Conservation (phyloP, 2,113 vertebrate genomes). For the Mesocricetus auratus region DNA sequence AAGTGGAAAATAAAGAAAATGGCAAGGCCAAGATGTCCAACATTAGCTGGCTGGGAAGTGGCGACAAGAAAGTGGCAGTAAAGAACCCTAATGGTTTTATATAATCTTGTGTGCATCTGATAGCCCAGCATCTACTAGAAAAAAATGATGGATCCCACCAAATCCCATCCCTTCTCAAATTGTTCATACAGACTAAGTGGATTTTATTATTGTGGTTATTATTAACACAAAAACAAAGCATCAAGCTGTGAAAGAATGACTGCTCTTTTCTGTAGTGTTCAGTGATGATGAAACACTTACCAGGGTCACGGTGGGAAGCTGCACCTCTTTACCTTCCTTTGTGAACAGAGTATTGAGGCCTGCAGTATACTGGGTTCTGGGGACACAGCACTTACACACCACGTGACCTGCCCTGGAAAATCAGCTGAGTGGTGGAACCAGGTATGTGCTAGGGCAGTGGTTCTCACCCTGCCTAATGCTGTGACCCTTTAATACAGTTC, state of each 20-base stretch:
- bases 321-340: neutral
- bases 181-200: conserved; percentile 1
- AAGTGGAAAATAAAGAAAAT: conserved; percentile 1
- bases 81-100: neutral
- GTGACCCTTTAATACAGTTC: neutral
- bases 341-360: neutral
- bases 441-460: neutral
- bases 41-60: neutral
- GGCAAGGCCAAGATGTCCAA: conserved; percentile 5
- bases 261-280: neutral
- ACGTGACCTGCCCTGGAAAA: neutral
- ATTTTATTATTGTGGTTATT: conserved; percentile 22
- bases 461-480: neutral
- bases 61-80: neutral
- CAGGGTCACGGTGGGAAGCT: neutral
- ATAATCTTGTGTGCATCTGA: neutral
- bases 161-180: neutral
- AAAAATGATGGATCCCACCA: neutral
- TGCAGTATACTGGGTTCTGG: neutral
- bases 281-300: neutral
- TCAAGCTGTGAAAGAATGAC: neutral
- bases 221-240: neutral
- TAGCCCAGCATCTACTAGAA: neutral
- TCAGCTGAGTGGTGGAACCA: neutral
- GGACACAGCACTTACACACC: neutral